Conservation (phyloP, 2,888 invertebrate species). For the Dinocampus coccinellae region DNA sequence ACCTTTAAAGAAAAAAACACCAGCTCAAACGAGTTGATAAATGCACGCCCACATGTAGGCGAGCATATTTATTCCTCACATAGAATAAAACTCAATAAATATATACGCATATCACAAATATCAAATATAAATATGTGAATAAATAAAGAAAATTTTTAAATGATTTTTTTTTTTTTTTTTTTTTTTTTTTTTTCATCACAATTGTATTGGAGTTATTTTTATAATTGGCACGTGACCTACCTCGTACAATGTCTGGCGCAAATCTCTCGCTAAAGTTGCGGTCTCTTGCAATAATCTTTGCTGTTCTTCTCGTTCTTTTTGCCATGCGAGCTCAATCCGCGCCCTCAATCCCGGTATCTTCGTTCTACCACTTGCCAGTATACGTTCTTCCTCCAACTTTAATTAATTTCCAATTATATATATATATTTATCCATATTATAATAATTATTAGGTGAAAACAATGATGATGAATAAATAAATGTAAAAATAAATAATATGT, state of each 20-base stretch:
- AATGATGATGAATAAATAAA: conserved; percentile 16
- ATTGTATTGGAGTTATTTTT: conserved; percentile 18
- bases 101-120: neutral
- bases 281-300: conserved; percentile 92
- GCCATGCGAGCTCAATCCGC: conserved; percentile 92
- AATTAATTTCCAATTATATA: conserved; percentile 38
- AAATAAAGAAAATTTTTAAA: conserved; percentile 19
- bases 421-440: neutral
- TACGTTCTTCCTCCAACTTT: conserved; percentile 87
- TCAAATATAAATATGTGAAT: neutral
- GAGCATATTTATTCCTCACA: neutral
- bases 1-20: conserved; percentile 71
- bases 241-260: conserved; percentile 89
- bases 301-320: conserved; percentile 93
- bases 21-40: conserved; percentile 42
- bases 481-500: conserved; percentile 9
- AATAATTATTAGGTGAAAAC: neutral
- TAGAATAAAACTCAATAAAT: neutral
- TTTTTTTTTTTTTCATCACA: conserved; percentile 7
- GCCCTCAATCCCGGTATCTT: conserved; percentile 89
- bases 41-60: conserved; percentile 34
- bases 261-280: conserved; percentile 87
- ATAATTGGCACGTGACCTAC: conserved; percentile 60
- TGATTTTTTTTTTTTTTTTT: no score
- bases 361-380: conserved; percentile 85